phyloP scores from a whole-genome alignment of 2,113 vertebrate genomes.

The Tylochromis polylepis region DNA sequence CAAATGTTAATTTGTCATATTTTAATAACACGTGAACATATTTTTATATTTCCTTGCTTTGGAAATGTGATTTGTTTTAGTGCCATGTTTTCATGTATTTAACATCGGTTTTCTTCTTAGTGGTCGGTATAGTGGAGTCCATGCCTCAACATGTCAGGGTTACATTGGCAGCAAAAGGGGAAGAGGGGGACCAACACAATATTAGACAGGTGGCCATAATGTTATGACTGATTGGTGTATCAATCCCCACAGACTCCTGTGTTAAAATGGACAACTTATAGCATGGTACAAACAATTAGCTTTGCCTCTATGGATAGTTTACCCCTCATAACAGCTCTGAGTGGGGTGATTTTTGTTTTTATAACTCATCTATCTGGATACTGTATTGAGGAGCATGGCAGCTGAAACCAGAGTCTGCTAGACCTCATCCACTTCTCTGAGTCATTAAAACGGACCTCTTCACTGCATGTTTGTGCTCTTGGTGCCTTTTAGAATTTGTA shows the following conservation, averaged over 20 bases:
- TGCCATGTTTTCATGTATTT: not conserved
- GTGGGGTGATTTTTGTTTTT: no score
- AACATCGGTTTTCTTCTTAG: not conserved
- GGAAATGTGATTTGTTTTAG: no score
- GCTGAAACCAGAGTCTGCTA: not conserved
- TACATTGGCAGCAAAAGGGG: rapidly evolving
- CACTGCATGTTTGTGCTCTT: not conserved
- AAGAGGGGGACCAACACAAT: not conserved
- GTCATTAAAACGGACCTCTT: not conserved
- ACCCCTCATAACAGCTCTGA: not conserved
- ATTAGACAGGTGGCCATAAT: not conserved
- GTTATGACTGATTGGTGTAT: not conserved
- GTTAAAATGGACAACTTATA: not conserved
- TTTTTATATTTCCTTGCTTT: not conserved
- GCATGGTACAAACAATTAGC: not conserved
- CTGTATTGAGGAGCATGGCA: not conserved
- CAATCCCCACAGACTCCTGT: not conserved
- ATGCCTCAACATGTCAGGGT: rapidly evolving
- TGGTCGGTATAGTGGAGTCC: not conserved
- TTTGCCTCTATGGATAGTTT: not conserved
- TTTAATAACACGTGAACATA: not conserved
- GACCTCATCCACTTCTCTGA: not conserved
- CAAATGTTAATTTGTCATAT: not conserved
- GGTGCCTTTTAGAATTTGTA: not conserved
- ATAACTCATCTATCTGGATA: not conserved